Evolutionary conservation across 2,797 vertebrate genomes (phyloP).

Genomic region (Myripristis jacobus): DNA sequence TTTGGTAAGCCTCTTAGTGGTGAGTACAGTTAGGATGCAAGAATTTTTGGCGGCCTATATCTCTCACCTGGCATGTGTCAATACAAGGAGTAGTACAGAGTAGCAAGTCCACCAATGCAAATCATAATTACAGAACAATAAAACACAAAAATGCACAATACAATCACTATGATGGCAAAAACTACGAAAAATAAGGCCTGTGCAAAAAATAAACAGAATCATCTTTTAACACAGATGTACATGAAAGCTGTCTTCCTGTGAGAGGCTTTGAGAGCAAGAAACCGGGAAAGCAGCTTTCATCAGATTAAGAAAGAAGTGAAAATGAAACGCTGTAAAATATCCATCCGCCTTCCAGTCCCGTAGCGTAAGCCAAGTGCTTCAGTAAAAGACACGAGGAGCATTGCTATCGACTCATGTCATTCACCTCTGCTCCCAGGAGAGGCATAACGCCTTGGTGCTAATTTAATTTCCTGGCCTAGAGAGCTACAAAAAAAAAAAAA

Average conservation of each 20-base stretch:
- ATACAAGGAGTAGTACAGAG: no score
- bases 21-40: no score
- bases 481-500: no score
- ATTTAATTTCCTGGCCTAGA: conserved; percentile 2
- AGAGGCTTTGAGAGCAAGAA: not conserved
- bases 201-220: no score
- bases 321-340: not conserved
- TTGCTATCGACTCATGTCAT: not conserved
- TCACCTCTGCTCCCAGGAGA: not conserved
- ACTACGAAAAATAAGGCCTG: no score
- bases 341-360: not conserved
- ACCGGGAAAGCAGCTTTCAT: not conserved
- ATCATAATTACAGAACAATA: no score
- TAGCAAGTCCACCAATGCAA: no score
- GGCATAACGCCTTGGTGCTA: not conserved
- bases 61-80: no score
- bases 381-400: not conserved
- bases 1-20: no score
- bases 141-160: no score
- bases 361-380: not conserved
- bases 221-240: not conserved
- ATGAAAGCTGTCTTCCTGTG: not conserved
- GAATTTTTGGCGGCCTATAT: no score
- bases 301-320: not conserved
- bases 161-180: no score